Conservation (phyloP, 2,113 vertebrate genomes). For the Setophaga petechia region DNA sequence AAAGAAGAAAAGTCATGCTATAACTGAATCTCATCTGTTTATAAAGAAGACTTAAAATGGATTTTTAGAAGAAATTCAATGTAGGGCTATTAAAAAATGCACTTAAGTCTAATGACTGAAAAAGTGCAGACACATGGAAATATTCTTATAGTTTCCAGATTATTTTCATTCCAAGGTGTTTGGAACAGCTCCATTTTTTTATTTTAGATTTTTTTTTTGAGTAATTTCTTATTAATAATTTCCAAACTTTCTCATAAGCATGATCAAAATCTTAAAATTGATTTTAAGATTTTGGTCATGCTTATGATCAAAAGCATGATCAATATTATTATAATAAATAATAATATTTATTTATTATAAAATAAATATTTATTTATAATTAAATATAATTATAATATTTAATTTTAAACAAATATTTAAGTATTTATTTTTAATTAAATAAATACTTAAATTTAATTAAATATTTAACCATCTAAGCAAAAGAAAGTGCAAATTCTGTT, state of each 20-base stretch:
- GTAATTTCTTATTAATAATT: neutral
- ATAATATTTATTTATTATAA: too few species aligned
- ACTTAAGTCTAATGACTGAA: neutral
- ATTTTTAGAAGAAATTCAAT: neutral
- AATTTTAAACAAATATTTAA: too few species aligned
- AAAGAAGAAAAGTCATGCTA: neutral
- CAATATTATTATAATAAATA: too few species aligned
- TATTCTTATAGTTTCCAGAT: neutral
- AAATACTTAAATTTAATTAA: neutral
- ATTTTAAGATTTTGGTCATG: too few species aligned
- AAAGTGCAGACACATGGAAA: neutral
- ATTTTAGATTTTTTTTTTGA: neutral
- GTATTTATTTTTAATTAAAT: neutral
- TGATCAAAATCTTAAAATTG: neutral
- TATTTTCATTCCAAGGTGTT: constrained; percentile 17
- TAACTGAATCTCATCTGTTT: neutral
- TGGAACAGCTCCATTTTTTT: neutral
- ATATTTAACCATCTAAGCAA: neutral
- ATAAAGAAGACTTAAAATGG: neutral
- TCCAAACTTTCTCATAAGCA: neutral
- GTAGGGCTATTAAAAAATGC: neutral
- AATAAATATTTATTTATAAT: too few species aligned
- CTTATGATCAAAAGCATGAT: too few species aligned
- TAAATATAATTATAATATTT: too few species aligned
- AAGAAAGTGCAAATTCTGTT: neutral